A percentile compares a stretch with the other conserved stretches of the same genome.
Conservation (phyloP, 2,113 vertebrate species). For the Uropsilus gracilis region DNA sequence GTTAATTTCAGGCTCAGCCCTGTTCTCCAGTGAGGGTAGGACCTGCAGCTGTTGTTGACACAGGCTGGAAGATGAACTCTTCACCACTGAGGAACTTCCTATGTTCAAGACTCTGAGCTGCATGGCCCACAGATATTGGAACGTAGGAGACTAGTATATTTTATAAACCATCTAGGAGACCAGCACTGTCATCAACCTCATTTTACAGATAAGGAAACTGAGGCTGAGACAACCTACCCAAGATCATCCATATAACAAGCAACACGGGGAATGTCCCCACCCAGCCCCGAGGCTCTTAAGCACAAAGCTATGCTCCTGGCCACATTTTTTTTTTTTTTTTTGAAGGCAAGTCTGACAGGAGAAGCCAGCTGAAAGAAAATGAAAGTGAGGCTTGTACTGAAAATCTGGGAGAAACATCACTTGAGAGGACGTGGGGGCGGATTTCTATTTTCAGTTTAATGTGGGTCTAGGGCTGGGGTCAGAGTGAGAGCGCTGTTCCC, state of each 20-base stretch:
- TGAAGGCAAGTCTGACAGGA: not conserved
- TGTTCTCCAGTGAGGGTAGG: not conserved
- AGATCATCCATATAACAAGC: not conserved
- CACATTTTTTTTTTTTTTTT: too few relatives aligned
- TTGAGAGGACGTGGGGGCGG: not conserved
- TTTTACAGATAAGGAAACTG: not conserved
- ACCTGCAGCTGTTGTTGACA: not conserved
- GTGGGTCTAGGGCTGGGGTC: rapidly evolving
- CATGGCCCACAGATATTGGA: not conserved
- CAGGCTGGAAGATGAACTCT: not conserved
- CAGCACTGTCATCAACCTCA: not conserved
- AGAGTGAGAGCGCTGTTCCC: not conserved
- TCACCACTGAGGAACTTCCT: not conserved
- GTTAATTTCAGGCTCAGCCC: not conserved
- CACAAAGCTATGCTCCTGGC: not conserved
- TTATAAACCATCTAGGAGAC: not conserved
- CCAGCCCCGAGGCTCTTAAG: not conserved
- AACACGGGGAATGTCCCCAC: not conserved
- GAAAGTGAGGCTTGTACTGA: not conserved
- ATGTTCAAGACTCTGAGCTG: not conserved
- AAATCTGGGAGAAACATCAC: not conserved
- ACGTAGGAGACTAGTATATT: not conserved
- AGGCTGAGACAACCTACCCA: not conserved
- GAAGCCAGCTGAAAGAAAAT: not conserved
- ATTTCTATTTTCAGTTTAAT: not conserved